Base-by-base conservation (phyloP, 1,140 invertebrate species). In the Cydia strobilella region DNA sequence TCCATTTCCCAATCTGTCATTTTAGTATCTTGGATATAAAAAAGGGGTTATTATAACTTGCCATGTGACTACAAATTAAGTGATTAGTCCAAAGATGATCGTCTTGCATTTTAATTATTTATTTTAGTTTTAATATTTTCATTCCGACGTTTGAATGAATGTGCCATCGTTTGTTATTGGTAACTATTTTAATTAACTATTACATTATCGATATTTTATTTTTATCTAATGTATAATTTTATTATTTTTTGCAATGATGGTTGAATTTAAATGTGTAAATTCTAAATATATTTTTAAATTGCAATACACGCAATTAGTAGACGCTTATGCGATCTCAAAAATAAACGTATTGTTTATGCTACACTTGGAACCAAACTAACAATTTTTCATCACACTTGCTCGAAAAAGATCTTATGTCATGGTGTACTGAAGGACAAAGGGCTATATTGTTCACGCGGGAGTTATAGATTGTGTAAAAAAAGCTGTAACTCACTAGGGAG, bases 81-180 rank as follows among this genome's bases (percentile, higher is more conserved):
- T 86, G 80, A 86, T 88, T 77, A 80, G 76, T 79, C 86, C 85
- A 86, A 86, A 88, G 86, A 79, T 85, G 75, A 78, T 80, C 79
- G 80, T 77, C 23, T 69, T 80, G 78, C 76, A 83, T 85, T 85
- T 84, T 80, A 77, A 66, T 73, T 75, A 72, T 63, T 80, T 80
- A 82, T 80, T 82, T 79, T 78, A 78, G 69, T 45, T 76, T 74
- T 74, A 69, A 74, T 51, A 71, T 71, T 69, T 76, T 76, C 76
- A 79, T 80, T 82, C 72, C 77, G 72, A 12, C 75, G 71, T 71
- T n/a, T 76, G 76, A 77, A 80, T 80, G 76, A 78, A 23, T 74
- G 81, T 82, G 81, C 81, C 81, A 82, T 80, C 75, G 51, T 31
- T 79, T 78, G 79, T 77, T 80, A 76, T 74, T 59, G 51, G 71